Evolutionary conservation across 2,888 invertebrate genomes (phyloP).

Genomic region (Microdon myrmicae): DNA sequence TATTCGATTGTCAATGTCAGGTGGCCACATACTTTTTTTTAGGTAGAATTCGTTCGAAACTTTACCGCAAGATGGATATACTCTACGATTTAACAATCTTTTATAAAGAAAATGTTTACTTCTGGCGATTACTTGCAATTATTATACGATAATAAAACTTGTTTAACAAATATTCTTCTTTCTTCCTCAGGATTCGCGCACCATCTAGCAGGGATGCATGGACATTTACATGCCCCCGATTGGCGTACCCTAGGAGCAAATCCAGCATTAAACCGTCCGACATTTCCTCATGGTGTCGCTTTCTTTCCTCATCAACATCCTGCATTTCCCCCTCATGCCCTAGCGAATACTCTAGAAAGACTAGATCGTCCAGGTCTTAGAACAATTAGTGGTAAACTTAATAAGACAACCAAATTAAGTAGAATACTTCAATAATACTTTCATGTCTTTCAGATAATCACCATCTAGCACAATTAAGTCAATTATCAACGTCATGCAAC

Average conservation of each 20-base stretch:
- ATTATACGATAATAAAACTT: background rate
- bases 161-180: constrained; percentile 10
- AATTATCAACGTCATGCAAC: constrained; percentile 66
- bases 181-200: constrained; percentile 75
- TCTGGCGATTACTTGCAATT: too few relatives aligned
- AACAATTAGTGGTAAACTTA: constrained; percentile 59
- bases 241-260: constrained; percentile 69
- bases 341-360: constrained; percentile 69
- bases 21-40: background rate
- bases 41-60: background rate
- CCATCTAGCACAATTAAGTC: constrained; percentile 59
- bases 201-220: constrained; percentile 77
- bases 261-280: constrained; percentile 62
- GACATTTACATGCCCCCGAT: constrained; percentile 73
- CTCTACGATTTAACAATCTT: background rate
- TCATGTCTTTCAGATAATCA: constrained; percentile 55
- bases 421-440: constrained; percentile 33
- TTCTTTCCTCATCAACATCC: constrained; percentile 69
- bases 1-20: background rate
- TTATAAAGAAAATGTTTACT: too few relatives aligned
- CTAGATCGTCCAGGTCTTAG: constrained; percentile 58
- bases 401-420: background rate
- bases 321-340: constrained; percentile 70
- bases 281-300: constrained; percentile 63
- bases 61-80: background rate